Conservation (phyloP, 2,797 vertebrate genomes). For the Myotis pilosus region DNA sequence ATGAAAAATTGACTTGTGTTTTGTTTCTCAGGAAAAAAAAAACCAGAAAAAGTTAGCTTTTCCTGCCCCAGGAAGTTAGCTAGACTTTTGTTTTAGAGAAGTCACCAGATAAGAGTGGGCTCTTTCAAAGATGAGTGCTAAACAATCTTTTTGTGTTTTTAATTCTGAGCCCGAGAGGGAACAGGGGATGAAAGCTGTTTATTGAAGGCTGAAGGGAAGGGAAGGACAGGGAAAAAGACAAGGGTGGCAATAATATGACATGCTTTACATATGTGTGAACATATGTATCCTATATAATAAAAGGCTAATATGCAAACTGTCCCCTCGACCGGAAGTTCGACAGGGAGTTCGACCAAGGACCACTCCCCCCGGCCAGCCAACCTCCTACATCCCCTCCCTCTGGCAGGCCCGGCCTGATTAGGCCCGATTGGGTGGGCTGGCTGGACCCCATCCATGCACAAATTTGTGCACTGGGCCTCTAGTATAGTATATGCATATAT, state of each 20-base stretch:
- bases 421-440: too few relatives aligned
- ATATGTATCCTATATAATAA: not conserved
- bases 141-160: conserved; percentile 21
- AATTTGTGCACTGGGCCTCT: not conserved
- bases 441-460: too few relatives aligned
- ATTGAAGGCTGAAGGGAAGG: not conserved
- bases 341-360: too few relatives aligned
- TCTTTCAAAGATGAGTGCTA: not conserved
- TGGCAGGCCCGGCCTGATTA: too few relatives aligned
- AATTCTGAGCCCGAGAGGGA: not conserved
- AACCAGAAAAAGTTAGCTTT: not conserved
- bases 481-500: not conserved
- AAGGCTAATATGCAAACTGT: too few relatives aligned
- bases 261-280: not conserved
- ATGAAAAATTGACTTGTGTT: not conserved
- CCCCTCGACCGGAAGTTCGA: too few relatives aligned
- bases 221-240: not conserved
- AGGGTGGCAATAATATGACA: not conserved
- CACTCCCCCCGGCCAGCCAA: too few relatives aligned
- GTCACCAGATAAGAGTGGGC: not conserved
- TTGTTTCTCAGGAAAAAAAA: not conserved
- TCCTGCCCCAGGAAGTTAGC: not conserved
- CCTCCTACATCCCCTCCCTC: too few relatives aligned
- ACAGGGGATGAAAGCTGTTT: not conserved
- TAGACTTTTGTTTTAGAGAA: conserved; percentile 26